Base-by-base conservation (phyloP, 1,140 invertebrate genomes). In the Drosophila ambigua region DNA sequence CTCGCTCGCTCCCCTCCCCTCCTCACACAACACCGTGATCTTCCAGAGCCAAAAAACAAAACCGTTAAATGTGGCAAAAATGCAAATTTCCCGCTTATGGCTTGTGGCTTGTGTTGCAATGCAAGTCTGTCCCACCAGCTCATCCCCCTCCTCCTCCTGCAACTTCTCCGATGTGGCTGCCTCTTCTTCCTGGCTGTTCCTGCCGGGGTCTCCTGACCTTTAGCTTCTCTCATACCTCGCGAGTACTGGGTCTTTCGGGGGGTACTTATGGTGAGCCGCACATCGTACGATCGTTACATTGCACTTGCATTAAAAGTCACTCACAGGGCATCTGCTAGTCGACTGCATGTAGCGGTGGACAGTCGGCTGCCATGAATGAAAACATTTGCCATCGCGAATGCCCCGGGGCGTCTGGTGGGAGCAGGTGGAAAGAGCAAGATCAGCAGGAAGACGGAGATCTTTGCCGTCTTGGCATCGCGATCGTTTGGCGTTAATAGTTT, bases 1-100 rank as follows among this genome's bases (percentile, higher is more conserved):
- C 31, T 11, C 9, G 20, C 20, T 20, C 0, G 9, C 31, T 35
- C 8, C 28, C 28, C 28, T 31, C 28, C 28, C 28, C 28, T 9
- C 31, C 28, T 1, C 16, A 16, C 16, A 16, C 16, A 0, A 16
- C 16, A 16, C 28, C 7, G 7, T 49, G 48, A 35, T 63, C 44
- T 53, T 44, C 62, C 49, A 13, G 15, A 41, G 31, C 53, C 52
- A 55, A 45, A 75, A 58, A 53, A 60, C 48, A 35, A 53, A 76
- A 85, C 78, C 82, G 83, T 85, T 87, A 87, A 85, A 85, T 85
- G 78, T 78, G 82, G 69, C 66, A 78, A 87, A 85, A 78, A 85
- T 85, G 82, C 82, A 87, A 85, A 85, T 85, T 85, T 69, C 5
- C 59, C 41, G 73, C 77, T 77, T 58, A 48, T 73, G 66, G 76